Base-by-base conservation (phyloP, 1,140 invertebrate species). In the Lepidurus packardi region DNA sequence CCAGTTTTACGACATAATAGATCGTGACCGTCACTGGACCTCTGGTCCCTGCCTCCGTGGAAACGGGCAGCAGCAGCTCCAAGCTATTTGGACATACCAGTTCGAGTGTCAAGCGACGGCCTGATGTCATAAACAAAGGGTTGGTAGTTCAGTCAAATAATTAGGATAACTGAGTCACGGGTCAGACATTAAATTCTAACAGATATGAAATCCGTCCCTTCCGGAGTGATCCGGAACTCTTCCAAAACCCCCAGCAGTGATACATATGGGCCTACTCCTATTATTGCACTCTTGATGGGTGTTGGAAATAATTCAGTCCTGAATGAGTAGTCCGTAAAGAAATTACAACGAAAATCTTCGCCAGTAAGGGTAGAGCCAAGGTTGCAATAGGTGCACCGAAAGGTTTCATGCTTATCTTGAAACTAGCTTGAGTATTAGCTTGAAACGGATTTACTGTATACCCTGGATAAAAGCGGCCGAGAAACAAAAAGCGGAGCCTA, bases 311-410 rank as follows among this genome's bases (percentile, higher is more conserved):
- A 43, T 44, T 80, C 78, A 4, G 77, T 43, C 5, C 78, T 80
- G 75, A 80, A 80, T 7, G 43, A 53, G 78, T 86, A 87, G 84
- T 81, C 74, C 82, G 82, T 79, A 85, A 86, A 0, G 84, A 81
- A 7, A 83, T 83, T 8, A 84, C 84, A 75, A 85, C 83, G 76
- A 82, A 84, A 79, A 86, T 85, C 79, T 86, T 86, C n/a, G 85
- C 86, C 42, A 83, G 74, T 21, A 87, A 84, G 83, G 76, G 85
- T 73, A 65, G 77, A 34, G n/a, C 76, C 53, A 65, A 1, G 16
- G 53, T 65, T 21, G 53, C 53, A 7, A 65, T 65, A n/a, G 53
- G 53, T 21, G 21, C 1, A 65, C 13, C 53, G 21, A 65, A n/a
- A 65, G 34, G 34, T 34, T 34, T 34, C 34, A 34, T 34, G 34